Evolutionary conservation across 1,140 invertebrate species (phyloP), one percentile per base, ranked within the genome.

Genomic region (Leptoteleia sp.): DNA sequence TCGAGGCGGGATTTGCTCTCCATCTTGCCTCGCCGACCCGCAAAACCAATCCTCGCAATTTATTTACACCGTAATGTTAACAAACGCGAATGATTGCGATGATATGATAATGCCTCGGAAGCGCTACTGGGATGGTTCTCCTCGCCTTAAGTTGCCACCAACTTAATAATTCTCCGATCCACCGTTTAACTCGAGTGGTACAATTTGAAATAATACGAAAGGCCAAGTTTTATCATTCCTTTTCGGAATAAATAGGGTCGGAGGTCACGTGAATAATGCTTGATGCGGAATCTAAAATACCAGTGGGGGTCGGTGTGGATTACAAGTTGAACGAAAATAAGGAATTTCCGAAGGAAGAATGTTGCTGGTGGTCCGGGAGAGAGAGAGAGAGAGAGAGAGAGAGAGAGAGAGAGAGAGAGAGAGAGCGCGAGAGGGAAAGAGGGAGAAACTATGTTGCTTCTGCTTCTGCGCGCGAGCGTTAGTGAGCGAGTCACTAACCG

Each of bases 401-500:
- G n/a, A n/a, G n/a, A n/a, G n/a, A n/a, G n/a, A n/a, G n/a, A n/a
- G n/a, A n/a, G n/a, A n/a, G n/a, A n/a, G n/a, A n/a, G n/a, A n/a
- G n/a, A n/a, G n/a, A n/a, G n/a, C n/a, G n/a, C n/a, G n/a, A n/a
- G n/a, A n/a, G n/a, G n/a, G n/a, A n/a, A n/a, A n/a, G n/a, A n/a
- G n/a, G n/a, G n/a, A n/a, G n/a, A 85, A 83, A 84, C 79, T 76
- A 64, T 52, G 19, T 5, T 22, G 5, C 19, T 2, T 61, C 57
- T 57, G 59, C 57, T 47, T 72, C 65, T 70, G 71, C 65, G 79
- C 77, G 59, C 65, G 59, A 72, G 73, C 70, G n/a, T n/a, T n/a
- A n/a, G n/a, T n/a, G n/a, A 76, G 75, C 76, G 82, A 82, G 78
- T 84, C 83, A 79, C 68, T 77, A 79, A 85, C 79, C 80, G 85